A percentile compares a stretch with the other conserved stretches of the same genome.
These are phyloP conservation scores for Cecidostiba fungosa DNA, from an alignment of 2,888 invertebrate genomes.

Conservation along the genomic window DNA sequence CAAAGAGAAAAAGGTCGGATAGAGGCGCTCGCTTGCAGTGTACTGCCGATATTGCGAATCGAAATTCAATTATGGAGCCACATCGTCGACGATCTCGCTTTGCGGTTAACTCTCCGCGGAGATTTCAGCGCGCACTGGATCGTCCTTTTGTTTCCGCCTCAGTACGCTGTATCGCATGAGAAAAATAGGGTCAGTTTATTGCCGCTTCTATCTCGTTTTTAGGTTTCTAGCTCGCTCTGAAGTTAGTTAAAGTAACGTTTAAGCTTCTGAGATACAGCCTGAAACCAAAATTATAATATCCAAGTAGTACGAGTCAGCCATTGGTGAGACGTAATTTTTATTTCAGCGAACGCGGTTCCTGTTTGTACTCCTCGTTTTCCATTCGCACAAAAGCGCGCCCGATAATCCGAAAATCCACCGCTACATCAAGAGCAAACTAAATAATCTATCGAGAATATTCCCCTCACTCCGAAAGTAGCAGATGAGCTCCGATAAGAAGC, in stretches of 20 bases:
- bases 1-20: not conserved
- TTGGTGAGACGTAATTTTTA: not conserved
- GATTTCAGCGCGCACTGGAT: not conserved
- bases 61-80: constrained; percentile 48
- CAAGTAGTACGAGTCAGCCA: constrained; percentile 3
- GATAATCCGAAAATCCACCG: not conserved
- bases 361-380: not conserved
- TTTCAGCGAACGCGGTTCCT: not conserved
- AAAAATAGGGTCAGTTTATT: not conserved
- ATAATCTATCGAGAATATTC: not conserved
- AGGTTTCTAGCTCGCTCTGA: not conserved
- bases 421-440: not conserved
- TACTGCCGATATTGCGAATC: constrained; percentile 45
- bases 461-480: not conserved
- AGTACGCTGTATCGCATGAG: not conserved
- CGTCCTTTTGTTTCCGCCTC: constrained; percentile 5
- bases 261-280: not conserved
- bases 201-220: not conserved
- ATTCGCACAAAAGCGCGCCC: not conserved
- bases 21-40: not conserved
- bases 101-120: constrained; percentile 20
- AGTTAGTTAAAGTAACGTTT: not conserved
- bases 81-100: constrained; percentile 37
- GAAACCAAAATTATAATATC: not conserved
- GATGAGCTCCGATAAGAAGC: constrained; percentile 6